Evolutionary conservation across 2,797 vertebrate species (phyloP), one percentile per base, ranked within the genome.

Genomic region (Podarcis lilfordi): DNA sequence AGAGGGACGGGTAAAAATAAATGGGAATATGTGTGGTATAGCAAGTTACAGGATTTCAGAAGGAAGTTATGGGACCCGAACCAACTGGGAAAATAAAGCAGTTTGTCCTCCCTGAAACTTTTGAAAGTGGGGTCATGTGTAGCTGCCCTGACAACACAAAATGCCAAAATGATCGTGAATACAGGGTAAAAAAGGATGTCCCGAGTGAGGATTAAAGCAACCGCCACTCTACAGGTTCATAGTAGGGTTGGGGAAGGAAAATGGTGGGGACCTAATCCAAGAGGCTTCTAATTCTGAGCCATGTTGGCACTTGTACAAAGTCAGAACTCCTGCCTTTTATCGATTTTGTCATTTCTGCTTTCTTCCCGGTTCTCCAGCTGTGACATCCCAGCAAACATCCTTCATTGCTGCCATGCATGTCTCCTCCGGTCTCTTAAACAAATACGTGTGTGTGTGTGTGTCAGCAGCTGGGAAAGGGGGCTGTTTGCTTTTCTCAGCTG

Each of bases 401-500:
- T 81, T 68, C n/a, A 55, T 85, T 89, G 68, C 69, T 85, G 55
- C n/a, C 32, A 5, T 23, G 43, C 6, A 2, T 9, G 25, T 29
- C 79, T 78, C 88, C 80, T 43, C 72, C 72, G 29, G 27, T 23
- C n/a, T 59, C 50, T 82, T 82, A 71, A 86, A 59, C 79, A 82
- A 89, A 89, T 82, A 61, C 3, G 45, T 50, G 50, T 50, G 45
- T 50, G 45, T 13, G 45, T 50, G 50, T 15, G 50, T 9, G 11
- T 19, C 4, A 59, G 64, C 79, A 86, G 88, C 43, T 86, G 88
- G 72, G 61, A 82, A 86, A 78, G 9, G 43, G 19, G 61, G 35
- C 84, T 82, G 84, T 86, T 86, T 81, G 80, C 74, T 32, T 82
- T 89, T 89, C 88, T 43, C 72, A 89, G 61, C 61, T 77, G 40